Conservation (phyloP, 2,888 invertebrate species). For the Muscina levida region DNA sequence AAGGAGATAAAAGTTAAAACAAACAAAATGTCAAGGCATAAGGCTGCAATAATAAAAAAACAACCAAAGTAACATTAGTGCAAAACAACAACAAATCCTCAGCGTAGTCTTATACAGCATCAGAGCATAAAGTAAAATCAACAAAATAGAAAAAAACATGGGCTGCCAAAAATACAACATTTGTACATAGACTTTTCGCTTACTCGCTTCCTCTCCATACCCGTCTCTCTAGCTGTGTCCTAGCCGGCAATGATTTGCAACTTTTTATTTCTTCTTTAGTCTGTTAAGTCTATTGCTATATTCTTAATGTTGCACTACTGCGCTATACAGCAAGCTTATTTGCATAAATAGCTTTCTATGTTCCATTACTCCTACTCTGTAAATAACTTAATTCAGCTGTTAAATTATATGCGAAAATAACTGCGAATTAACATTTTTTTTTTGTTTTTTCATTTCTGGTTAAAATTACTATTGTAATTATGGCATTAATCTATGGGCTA, state of each 20-base stretch:
- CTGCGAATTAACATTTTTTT: not conserved
- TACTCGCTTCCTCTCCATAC: not conserved
- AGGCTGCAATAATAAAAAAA: conserved; percentile 9
- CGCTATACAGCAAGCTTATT: conserved; percentile 3
- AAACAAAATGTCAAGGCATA: conserved; percentile 17
- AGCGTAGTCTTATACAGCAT: conserved; percentile 5
- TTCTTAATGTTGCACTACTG: not conserved
- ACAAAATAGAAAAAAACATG: conserved; percentile 28
- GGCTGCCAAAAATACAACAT: conserved; percentile 9
- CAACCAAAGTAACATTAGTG: not conserved
- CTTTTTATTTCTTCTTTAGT: too few relatives aligned
- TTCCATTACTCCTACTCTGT: not conserved
- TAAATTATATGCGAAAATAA: conserved; percentile 6
- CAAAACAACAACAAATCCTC: conserved; percentile 25
- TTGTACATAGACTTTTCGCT: conserved; percentile 7
- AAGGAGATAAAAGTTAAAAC: conserved; percentile 41
- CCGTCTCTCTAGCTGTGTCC: too few relatives aligned
- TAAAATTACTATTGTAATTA: not conserved
- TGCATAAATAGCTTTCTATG: conserved; percentile 34
- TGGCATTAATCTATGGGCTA: conserved; percentile 22
- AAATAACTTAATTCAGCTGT: conserved; percentile 22
- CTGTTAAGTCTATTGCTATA: not conserved
- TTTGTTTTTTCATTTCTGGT: not conserved
- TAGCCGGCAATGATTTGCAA: too few relatives aligned
- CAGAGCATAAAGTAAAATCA: conserved; percentile 25